Evolutionary conservation across 35 echinoderm and acorn worm genomes (phyloP).

Genomic region (Ptychodera flava): DNA sequence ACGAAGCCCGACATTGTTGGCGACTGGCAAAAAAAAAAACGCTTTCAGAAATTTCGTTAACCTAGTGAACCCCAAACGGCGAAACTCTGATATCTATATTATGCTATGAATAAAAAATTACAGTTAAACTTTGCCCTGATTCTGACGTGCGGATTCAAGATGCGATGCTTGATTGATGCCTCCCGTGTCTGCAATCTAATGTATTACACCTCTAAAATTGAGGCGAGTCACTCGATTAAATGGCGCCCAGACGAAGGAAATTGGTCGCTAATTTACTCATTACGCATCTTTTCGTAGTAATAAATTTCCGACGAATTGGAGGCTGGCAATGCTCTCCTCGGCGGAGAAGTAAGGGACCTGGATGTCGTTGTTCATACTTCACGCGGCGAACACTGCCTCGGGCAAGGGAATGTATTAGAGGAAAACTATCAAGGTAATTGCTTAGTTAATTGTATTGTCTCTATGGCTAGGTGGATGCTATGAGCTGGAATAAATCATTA

Average conservation of each 20-base stretch:
- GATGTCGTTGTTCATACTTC: background rate
- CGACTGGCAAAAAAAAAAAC: too few relatives aligned
- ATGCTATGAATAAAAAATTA: background rate
- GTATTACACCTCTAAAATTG: background rate
- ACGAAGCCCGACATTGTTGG: too few relatives aligned
- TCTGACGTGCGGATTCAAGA: background rate
- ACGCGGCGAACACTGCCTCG: background rate
- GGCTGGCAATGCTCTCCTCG: background rate
- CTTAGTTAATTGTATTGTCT: slow-evolving; percentile 2
- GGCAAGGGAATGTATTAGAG: background rate
- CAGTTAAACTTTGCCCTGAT: background rate
- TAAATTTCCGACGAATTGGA: background rate
- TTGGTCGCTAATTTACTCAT: background rate
- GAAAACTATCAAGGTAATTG: background rate
- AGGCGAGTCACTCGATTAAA: background rate
- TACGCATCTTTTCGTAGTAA: background rate
- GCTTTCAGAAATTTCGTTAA: background rate
- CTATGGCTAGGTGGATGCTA: background rate
- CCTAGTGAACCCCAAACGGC: background rate
- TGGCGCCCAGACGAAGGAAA: background rate
- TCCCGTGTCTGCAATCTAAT: background rate
- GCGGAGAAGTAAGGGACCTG: background rate
- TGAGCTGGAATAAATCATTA: background rate
- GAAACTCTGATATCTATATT: background rate
- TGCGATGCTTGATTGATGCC: background rate